These are phyloP conservation scores for Maconellicoccus hirsutus DNA, from an alignment of 1,140 invertebrate genomes.

Conservation along the genomic window DNA sequence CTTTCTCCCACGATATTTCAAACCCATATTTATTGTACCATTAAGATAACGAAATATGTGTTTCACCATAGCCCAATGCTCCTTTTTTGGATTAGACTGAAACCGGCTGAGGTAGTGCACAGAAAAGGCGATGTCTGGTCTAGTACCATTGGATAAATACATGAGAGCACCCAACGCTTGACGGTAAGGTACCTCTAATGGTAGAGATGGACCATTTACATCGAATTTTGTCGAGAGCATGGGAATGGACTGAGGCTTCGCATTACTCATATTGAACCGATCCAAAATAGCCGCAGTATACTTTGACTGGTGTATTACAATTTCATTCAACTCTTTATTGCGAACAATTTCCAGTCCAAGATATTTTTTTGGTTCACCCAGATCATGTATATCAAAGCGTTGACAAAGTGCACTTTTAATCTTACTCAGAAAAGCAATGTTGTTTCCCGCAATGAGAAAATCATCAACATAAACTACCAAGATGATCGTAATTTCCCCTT, in stretches of 20 bases:
- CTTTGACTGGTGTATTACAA: too few species aligned
- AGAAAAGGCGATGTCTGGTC: constrained; percentile 36
- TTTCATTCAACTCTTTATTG: too few species aligned
- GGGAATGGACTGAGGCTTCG: constrained; percentile 34
- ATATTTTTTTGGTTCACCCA: constrained; percentile 35
- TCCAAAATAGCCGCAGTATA: background rate
- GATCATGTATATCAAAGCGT: constrained; percentile 34
- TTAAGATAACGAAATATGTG: constrained; percentile 32
- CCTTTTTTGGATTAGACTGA: constrained; percentile 27
- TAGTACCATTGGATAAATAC: constrained; percentile 32
- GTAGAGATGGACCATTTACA: background rate
- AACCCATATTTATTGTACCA: constrained; percentile 25
- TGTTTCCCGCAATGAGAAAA: too few species aligned
- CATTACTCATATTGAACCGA: constrained; percentile 34
- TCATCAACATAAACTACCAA: too few species aligned
- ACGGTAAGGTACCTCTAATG: constrained; percentile 30
- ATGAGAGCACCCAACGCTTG: constrained; percentile 34
- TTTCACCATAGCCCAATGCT: constrained; percentile 31
- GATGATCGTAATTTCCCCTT: too few species aligned
- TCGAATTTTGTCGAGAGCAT: constrained; percentile 33
- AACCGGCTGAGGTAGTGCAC: constrained; percentile 31
- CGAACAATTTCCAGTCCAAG: constrained; percentile 12
- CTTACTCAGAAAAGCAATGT: background rate
- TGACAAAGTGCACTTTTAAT: constrained; percentile 31
- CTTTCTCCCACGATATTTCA: constrained; percentile 14